These are phyloP conservation scores for Gadopsis marmoratus DNA, from an alignment of 2,797 vertebrate species.

Conservation along the genomic window DNA sequence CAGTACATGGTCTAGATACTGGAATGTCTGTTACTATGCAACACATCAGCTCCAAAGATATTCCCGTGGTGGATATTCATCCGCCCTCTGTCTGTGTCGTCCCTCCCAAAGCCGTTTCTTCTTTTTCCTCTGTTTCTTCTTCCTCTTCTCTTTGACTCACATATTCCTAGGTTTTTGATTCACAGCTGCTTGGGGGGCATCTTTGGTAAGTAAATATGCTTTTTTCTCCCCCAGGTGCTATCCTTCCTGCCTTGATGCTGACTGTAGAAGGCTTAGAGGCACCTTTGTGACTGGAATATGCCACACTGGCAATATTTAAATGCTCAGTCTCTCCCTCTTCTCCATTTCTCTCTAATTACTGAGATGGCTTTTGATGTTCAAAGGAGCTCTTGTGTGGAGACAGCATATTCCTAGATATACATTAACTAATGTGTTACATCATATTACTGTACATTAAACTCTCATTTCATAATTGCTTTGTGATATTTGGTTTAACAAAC, in stretches of 20 bases:
- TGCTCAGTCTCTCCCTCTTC: slow-evolving; percentile 12
- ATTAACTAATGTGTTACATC: slow-evolving; percentile 20
- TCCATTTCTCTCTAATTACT: slow-evolving; percentile 40
- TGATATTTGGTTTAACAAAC: slow-evolving; percentile 1
- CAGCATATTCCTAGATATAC: slow-evolving; percentile 31
- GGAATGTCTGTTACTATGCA: slow-evolving; percentile 74
- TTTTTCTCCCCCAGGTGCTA: slow-evolving; percentile 27
- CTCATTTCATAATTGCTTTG: slow-evolving; percentile 14
- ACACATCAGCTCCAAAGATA: slow-evolving; percentile 60
- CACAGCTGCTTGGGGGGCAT: slow-evolving; percentile 41
- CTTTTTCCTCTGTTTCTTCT: slow-evolving; percentile 37
- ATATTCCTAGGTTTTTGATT: slow-evolving; percentile 56
- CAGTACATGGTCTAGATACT: slow-evolving; percentile 55
- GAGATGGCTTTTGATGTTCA: slow-evolving; percentile 50
- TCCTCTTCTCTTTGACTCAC: slow-evolving; percentile 43
- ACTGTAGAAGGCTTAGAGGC: slow-evolving; percentile 23
- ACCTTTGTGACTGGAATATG: slow-evolving; percentile 42
- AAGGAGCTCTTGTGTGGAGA: slow-evolving; percentile 31
- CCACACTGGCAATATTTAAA: slow-evolving; percentile 34
- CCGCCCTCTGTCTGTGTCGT: slow-evolving; percentile 45
- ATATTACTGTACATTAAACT: background rate
- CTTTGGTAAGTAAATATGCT: slow-evolving; percentile 60
- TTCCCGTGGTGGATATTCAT: slow-evolving; percentile 55
- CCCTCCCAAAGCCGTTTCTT: slow-evolving; percentile 46
- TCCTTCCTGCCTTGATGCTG: slow-evolving; percentile 35